Percentiles rank a stretch among this genome's conserved stretches.
phyloP scores from a whole-genome alignment of 2,113 vertebrate genomes.

The Sula dactylatra region DNA sequence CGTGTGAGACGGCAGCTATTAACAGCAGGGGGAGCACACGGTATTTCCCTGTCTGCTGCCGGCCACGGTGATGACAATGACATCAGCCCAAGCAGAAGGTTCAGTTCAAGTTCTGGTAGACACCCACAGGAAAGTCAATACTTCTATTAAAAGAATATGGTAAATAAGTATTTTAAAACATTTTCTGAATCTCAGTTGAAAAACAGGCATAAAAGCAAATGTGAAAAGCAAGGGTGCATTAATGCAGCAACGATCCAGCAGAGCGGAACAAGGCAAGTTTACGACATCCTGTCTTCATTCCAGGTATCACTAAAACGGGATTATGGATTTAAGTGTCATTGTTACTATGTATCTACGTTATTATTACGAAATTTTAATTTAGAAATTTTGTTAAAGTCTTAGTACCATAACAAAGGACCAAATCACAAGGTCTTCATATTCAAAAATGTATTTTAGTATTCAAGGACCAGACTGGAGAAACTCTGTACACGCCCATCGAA shows the following conservation, averaged over 20 bases:
- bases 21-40: slow-evolving; percentile 62
- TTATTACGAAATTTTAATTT: background rate
- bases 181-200: background rate
- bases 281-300: background rate
- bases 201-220: background rate
- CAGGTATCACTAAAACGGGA: background rate
- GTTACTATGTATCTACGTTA: background rate
- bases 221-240: background rate
- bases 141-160: background rate
- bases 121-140: background rate
- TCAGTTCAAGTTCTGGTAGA: background rate
- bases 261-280: background rate
- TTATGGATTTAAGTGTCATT: background rate
- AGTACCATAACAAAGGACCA: background rate
- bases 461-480: background rate
- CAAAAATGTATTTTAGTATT: background rate
- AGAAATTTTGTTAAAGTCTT: background rate
- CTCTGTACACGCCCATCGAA: background rate
- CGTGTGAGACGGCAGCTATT: background rate
- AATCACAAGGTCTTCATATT: background rate
- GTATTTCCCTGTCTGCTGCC: background rate
- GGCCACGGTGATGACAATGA: background rate
- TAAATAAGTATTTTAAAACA: background rate
- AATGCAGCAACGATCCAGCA: accelerated
- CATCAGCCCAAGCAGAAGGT: background rate